Conservation (phyloP, 2,888 invertebrate species). For the Andrena haemorrhoa region DNA sequence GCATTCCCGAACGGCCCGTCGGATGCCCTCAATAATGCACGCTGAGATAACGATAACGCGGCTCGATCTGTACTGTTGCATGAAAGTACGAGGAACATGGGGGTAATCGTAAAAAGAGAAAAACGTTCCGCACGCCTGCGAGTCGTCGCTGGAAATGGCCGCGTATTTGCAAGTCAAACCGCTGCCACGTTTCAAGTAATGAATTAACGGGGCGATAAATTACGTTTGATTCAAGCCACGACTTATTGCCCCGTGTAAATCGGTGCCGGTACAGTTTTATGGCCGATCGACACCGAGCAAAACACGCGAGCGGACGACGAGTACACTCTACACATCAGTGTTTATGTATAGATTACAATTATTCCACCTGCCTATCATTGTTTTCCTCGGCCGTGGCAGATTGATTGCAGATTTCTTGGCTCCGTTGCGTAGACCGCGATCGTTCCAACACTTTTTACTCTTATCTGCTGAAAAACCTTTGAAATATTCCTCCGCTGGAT, state of each 20-base stretch:
- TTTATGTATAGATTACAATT: background rate
- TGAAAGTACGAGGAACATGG: background rate
- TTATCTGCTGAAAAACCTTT: background rate
- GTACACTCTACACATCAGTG: background rate
- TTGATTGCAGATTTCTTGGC: background rate
- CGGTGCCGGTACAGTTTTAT: background rate
- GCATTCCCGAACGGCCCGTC: constrained; percentile 18
- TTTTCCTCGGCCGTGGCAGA: background rate
- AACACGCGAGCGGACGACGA: background rate
- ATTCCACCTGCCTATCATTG: background rate
- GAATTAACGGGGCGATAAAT: constrained; percentile 32
- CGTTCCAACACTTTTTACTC: background rate
- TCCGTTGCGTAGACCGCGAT: too few species aligned
- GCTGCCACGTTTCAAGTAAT: background rate
- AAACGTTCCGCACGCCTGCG: background rate
- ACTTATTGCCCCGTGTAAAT: constrained; percentile 23
- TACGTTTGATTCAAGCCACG: background rate
- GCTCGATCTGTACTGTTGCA: constrained; percentile 4
- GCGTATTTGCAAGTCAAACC: constrained; percentile 35
- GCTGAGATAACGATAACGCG: constrained; percentile 32
- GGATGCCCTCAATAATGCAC: constrained; percentile 30
- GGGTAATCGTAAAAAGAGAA: constrained; percentile 21
- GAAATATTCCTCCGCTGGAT: background rate
- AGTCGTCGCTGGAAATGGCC: constrained; percentile 5
- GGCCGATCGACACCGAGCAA: background rate